These are phyloP conservation scores for Entomobrya multifasciata DNA, from an alignment of 2,888 invertebrate genomes.

Conservation along the genomic window DNA sequence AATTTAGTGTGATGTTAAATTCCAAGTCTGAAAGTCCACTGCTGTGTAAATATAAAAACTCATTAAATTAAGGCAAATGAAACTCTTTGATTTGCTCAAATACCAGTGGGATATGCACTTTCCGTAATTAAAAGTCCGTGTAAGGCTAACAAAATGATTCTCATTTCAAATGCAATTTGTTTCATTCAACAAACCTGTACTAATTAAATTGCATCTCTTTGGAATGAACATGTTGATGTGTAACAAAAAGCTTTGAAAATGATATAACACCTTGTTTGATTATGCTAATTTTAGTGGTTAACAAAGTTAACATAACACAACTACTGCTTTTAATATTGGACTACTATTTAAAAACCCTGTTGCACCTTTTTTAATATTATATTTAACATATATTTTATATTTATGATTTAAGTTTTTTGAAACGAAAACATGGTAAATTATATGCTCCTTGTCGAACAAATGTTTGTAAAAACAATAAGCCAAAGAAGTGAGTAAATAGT, in stretches of 20 bases:
- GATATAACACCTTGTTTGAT: neutral
- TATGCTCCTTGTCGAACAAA: no score
- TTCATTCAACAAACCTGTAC: neutral
- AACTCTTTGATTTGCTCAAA: constrained; percentile 1
- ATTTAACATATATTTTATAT: no score
- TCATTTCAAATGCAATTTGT: constrained; percentile 22
- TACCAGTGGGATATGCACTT: constrained; percentile 30
- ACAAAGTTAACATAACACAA: no score
- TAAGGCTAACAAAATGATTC: constrained; percentile 28
- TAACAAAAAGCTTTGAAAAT: no score
- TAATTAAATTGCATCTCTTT: neutral
- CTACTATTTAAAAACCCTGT: no score
- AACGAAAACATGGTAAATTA: no score
- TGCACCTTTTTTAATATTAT: no score
- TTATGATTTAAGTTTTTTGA: no score
- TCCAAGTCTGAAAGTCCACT: neutral
- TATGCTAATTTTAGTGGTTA: neutral
- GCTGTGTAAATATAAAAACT: neutral
- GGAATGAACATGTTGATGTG: neutral
- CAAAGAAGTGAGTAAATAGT: neutral
- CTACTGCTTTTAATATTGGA: no score
- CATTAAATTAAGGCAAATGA: neutral
- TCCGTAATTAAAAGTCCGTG: constrained; percentile 24
- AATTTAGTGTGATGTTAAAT: neutral
- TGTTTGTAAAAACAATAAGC: neutral